Percentiles rank a stretch among this genome's conserved stretches.
phyloP scores from a whole-genome alignment of 2,113 vertebrate genomes.

The Syngnathoides biaculeatus region DNA sequence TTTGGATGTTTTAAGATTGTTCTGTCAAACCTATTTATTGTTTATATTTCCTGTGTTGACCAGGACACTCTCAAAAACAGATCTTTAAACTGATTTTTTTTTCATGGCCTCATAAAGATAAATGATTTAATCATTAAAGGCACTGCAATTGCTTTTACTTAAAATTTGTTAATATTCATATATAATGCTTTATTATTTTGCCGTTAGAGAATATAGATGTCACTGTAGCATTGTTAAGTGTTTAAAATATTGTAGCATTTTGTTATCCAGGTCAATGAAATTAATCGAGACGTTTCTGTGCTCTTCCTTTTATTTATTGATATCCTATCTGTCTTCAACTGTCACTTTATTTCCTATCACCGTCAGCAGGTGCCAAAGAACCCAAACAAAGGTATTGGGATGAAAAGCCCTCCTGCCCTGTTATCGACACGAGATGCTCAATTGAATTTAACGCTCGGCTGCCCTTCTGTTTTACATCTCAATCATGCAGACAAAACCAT shows the following conservation, averaged over 20 bases:
- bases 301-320: conserved; percentile 1
- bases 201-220: neutral
- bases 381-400: conserved; percentile 40
- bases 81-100: no score
- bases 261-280: neutral
- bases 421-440: conserved; percentile 54
- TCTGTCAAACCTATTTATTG: no score
- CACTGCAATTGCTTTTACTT: neutral
- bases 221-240: neutral
- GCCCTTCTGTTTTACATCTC: conserved; percentile 48
- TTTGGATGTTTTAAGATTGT: no score
- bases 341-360: conserved; percentile 50
- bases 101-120: no score
- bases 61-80: no score
- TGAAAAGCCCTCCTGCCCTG: conserved; percentile 50
- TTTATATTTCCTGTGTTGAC: no score
- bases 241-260: neutral
- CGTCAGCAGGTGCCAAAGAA: conserved; percentile 40
- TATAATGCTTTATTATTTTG: neutral
- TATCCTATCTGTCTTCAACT: conserved; percentile 19
- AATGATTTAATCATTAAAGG: no score
- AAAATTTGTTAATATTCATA: neutral
- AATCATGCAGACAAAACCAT: conserved; percentile 52
- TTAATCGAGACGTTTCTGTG: neutral
- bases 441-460: conserved; percentile 61